Percentiles rank a stretch among this genome's conserved stretches.
phyloP scores from a whole-genome alignment of 2,888 invertebrate species.

The Heliconius aoede region DNA sequence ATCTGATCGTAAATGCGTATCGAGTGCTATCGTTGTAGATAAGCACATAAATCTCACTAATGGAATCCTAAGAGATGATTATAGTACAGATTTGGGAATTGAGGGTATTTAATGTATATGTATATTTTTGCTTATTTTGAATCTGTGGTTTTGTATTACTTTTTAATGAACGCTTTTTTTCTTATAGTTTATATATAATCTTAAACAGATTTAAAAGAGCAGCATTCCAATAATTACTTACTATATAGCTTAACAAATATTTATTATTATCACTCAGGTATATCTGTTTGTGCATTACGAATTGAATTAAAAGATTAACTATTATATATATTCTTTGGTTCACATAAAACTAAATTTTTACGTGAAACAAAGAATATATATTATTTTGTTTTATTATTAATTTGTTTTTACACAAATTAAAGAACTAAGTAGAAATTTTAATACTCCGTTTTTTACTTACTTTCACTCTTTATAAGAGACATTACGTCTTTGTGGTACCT shows the following conservation, averaged over 20 bases:
- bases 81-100: conserved; percentile 23
- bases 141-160: conserved; percentile 8
- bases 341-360: too few relatives aligned
- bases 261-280: not conserved
- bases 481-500: not conserved
- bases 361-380: too few relatives aligned
- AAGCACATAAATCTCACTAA: conserved; percentile 37
- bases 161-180: not conserved
- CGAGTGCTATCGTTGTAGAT: conserved; percentile 37
- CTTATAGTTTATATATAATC: not conserved
- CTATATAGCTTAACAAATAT: not conserved
- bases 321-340: too few relatives aligned
- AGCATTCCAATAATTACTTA: too few relatives aligned
- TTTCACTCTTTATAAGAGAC: not conserved
- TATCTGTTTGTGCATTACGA: not conserved
- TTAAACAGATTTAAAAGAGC: too few relatives aligned
- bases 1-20: conserved; percentile 49
- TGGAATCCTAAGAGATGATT: conserved; percentile 30
- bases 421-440: not conserved
- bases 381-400: too few relatives aligned
- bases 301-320: not conserved
- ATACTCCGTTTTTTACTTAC: not conserved
- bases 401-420: too few relatives aligned
- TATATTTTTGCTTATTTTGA: not conserved
- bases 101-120: not conserved